These are phyloP conservation scores for Talpa occidentalis DNA, from an alignment of 2,113 vertebrate genomes.

Conservation along the genomic window DNA sequence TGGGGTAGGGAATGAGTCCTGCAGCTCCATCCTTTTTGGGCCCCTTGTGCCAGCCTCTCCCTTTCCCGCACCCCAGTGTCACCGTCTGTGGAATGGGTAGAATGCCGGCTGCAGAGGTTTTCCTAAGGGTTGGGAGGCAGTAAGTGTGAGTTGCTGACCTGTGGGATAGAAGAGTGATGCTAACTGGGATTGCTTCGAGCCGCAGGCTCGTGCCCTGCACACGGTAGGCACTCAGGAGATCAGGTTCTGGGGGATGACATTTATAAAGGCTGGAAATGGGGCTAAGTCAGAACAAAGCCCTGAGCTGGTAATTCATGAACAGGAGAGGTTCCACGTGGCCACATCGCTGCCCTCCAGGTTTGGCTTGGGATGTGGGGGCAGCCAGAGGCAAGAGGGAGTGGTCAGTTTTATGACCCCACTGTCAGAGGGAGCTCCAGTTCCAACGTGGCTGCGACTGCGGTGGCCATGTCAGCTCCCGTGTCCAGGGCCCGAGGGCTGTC, in stretches of 20 bases:
- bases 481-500: background rate
- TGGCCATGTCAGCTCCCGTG: rapidly evolving
- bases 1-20: background rate
- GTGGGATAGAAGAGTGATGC: no score
- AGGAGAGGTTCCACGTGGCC: background rate
- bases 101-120: background rate
- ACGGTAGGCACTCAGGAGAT: background rate
- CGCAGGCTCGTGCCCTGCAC: background rate
- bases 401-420: no score
- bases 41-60: background rate
- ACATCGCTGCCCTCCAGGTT: background rate
- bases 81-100: background rate
- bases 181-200: background rate
- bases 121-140: background rate
- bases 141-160: background rate
- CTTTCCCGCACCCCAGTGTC: no score
- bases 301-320: background rate
- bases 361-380: background rate
- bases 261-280: background rate
- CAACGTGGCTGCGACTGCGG: background rate
- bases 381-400: background rate
- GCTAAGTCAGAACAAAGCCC: background rate
- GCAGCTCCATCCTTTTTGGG: rapidly evolving
- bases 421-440: background rate
- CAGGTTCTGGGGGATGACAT: background rate